Conservation (phyloP, 2,888 invertebrate species). For the Parnassius apollo region DNA sequence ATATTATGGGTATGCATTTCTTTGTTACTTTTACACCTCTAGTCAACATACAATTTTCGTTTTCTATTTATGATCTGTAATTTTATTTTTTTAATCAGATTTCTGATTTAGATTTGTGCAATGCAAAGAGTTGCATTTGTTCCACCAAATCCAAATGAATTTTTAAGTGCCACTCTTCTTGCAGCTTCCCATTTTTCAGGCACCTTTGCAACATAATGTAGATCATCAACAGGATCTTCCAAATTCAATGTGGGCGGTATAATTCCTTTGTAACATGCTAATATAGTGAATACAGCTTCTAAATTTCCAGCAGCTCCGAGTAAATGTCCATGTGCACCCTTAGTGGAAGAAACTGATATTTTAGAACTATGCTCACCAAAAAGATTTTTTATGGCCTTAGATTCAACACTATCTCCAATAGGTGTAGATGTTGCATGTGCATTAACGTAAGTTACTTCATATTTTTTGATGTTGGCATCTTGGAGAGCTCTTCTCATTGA, state of each 20-base stretch:
- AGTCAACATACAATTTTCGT: no score
- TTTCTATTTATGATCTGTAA: no score
- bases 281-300: conserved; percentile 92
- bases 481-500: conserved; percentile 92
- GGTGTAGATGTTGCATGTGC: conserved; percentile 99
- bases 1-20: no score
- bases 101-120: conserved; percentile 45
- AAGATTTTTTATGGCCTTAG: conserved; percentile 87
- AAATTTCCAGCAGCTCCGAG: conserved; percentile 98
- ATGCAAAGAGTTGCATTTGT: conserved; percentile 95
- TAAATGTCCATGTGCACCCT: conserved; percentile 98
- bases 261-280: conserved; percentile 87
- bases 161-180: conserved; percentile 91
- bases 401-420: conserved; percentile 93
- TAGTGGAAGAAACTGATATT: conserved; percentile 91
- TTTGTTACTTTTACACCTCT: no score
- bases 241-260: conserved; percentile 96
- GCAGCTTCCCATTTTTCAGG: conserved; percentile 80
- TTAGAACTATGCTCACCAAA: conserved; percentile 83
- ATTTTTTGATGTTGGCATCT: conserved; percentile 83
- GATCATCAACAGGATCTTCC: conserved; percentile 83
- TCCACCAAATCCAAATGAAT: conserved; percentile 99
- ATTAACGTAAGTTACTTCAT: conserved; percentile 90
- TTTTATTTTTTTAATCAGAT: no score
- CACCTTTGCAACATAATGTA: conserved; percentile 86